Percentiles rank a stretch among this genome's conserved stretches.
phyloP scores from a whole-genome alignment of 2,113 vertebrate species.

The Diphyllodes magnificus region DNA sequence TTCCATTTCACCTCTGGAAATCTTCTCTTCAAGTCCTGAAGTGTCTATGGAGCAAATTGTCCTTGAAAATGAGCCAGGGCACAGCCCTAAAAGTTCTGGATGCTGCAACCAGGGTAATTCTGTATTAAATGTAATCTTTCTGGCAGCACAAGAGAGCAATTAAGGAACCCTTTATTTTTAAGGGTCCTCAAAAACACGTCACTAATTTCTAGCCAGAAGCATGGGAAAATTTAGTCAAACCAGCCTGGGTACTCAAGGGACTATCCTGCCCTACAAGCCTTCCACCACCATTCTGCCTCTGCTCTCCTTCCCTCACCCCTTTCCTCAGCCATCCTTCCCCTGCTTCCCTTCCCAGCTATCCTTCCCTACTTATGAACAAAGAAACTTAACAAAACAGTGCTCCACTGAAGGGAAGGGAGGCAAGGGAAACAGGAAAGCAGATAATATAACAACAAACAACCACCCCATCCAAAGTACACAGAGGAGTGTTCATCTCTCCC shows the following conservation, averaged over 20 bases:
- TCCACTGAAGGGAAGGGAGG: not conserved
- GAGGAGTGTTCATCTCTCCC: not conserved
- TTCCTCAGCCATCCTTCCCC: not conserved
- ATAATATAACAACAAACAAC: conserved; percentile 5
- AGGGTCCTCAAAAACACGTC: not conserved
- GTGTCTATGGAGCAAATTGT: not conserved
- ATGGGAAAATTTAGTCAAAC: not conserved
- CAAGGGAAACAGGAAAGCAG: conserved; percentile 16
- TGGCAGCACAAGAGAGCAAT: not conserved
- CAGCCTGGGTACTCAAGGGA: not conserved
- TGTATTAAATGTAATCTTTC: not conserved
- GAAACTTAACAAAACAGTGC: not conserved
- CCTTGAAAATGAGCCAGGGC: not conserved
- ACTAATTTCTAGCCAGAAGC: not conserved
- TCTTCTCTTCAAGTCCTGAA: not conserved
- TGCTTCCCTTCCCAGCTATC: not conserved
- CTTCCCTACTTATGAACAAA: not conserved
- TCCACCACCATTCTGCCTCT: not conserved
- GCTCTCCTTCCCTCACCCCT: not conserved
- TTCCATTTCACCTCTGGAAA: not conserved
- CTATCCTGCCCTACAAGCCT: not conserved
- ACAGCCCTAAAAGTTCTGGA: not conserved
- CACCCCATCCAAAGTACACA: not conserved
- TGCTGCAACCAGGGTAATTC: not conserved
- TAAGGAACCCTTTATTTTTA: not conserved